Evolutionary conservation across 2,888 invertebrate genomes (phyloP), one percentile per base, ranked within the genome.

Genomic region (Morpho helenor): DNA sequence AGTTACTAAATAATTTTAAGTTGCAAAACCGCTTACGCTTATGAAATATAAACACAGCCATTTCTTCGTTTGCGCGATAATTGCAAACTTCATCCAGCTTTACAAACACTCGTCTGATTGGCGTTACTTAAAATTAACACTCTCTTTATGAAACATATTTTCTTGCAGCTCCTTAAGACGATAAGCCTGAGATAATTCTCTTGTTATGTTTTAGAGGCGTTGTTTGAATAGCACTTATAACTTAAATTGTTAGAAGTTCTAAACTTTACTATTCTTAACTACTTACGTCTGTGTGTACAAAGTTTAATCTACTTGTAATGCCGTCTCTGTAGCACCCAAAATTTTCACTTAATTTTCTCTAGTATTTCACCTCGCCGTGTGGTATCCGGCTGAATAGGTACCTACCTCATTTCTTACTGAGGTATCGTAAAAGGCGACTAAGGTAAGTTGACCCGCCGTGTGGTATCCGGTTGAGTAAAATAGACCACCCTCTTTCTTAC

Each of bases 91-190:
- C 52, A 48, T 43, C 48, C 57, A 48, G 43, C 52, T 48, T 52
- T 43, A 9, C 10, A n/a, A 48, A 48, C 31, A 43, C 31, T 16
- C 9, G 57, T 52, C 57, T 52, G 57, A 57, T 57, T 57, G 56
- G 56, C 51, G 41, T 6, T 47, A 43, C 48, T 47, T 57, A 57
- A 57, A 57, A 52, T 43, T 42, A 52, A 51, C 56, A 46, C 52
- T 48, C 40, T 52, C 52, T 42, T 56, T 46, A 42, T 50, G 22
- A 43, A 52, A 45, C 44, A 44, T 45, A 31, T 52, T 39, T 45
- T 39, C 44, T 8, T 44, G 52, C 39, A 44, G 44, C 45, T 52
- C 8, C 44, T 52, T 23, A 10, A 45, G 31, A 45, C 42, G 43
- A 5, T 31, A 31, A 43, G 23, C 22, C n/a, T 51, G 2, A 10